These are phyloP conservation scores for Silvanus unidentatus DNA, from an alignment of 2,888 invertebrate species.

Conservation along the genomic window DNA sequence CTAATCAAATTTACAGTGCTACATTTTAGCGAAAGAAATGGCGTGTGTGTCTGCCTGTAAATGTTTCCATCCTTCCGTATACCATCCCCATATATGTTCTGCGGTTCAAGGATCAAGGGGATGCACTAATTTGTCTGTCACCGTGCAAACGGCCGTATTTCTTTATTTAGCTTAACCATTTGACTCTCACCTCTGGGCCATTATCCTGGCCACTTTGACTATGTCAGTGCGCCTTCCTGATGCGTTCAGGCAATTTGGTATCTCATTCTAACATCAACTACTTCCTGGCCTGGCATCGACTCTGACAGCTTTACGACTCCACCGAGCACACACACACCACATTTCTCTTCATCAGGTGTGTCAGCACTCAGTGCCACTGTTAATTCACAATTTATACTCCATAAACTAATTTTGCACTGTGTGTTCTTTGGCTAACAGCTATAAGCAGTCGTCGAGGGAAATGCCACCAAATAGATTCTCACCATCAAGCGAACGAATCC, in stretches of 20 bases:
- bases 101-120: constrained; percentile 4
- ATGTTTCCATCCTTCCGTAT: constrained; percentile 31
- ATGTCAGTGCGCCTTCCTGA: constrained; percentile 31
- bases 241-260: constrained; percentile 37
- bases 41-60: no score
- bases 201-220: constrained; percentile 34
- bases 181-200: constrained; percentile 42
- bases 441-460: no score
- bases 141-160: constrained; percentile 41
- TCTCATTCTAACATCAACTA: constrained; percentile 36
- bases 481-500: no score
- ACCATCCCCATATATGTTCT: constrained; percentile 19
- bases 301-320: constrained; percentile 41
- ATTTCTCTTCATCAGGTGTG: constrained; percentile 41
- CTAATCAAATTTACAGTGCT: constrained; percentile 45
- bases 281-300: constrained; percentile 39
- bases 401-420: background rate
- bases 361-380: constrained; percentile 25
- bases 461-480: no score
- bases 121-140: constrained; percentile 46
- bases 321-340: constrained; percentile 34
- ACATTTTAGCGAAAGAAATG: background rate
- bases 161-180: constrained; percentile 45
- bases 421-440: no score
- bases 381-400: constrained; percentile 16